Evolutionary conservation across 2,113 vertebrate species (phyloP).

Genomic region (Alligator mississippiensis): DNA sequence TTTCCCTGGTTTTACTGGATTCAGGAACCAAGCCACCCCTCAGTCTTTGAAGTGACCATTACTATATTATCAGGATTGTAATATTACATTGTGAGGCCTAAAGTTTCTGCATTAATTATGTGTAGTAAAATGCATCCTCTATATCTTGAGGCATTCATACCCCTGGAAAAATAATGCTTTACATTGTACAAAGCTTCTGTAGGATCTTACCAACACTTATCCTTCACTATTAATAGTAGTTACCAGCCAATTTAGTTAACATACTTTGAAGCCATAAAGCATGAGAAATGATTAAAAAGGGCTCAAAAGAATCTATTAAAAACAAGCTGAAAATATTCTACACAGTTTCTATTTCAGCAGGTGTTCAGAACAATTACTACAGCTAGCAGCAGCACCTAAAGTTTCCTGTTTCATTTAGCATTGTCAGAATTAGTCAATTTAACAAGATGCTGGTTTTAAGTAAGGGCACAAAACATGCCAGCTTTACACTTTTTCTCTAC

Average conservation of each 20-base stretch:
- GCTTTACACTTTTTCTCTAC: not conserved
- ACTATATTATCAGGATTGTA: not conserved
- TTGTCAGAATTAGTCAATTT: not conserved
- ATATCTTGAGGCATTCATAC: not conserved
- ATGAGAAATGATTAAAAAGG: not conserved
- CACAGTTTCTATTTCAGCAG: not conserved
- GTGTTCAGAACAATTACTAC: not conserved
- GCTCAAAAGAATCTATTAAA: not conserved
- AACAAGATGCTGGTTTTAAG: not conserved
- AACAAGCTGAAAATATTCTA: not conserved
- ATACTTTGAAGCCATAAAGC: not conserved
- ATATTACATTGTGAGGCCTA: not conserved
- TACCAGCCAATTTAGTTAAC: not conserved
- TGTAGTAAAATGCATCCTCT: not conserved
- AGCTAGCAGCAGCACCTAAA: not conserved
- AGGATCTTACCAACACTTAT: not conserved
- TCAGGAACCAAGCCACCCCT: not conserved
- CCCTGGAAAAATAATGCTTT: not conserved
- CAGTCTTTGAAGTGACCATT: not conserved
- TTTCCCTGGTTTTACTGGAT: not conserved
- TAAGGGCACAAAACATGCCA: not conserved
- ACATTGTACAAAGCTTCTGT: not conserved
- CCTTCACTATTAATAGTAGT: not conserved
- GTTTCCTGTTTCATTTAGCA: not conserved
- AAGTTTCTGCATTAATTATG: not conserved